Evolutionary conservation across 2,797 vertebrate species (phyloP).

Genomic region (Balearica regulorum): DNA sequence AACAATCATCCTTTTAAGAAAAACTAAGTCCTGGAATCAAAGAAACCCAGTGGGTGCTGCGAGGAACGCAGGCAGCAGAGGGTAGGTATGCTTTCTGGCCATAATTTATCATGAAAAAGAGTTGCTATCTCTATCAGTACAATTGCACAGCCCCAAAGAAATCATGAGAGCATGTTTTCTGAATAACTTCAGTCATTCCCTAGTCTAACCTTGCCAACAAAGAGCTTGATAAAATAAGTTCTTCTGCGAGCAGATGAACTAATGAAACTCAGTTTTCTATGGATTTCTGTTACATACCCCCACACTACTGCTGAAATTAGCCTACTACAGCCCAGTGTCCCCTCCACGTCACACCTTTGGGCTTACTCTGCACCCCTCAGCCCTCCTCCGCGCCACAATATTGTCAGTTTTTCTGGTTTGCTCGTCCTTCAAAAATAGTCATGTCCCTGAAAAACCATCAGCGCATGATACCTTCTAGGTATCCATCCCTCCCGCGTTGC

Average conservation of each 20-base stretch:
- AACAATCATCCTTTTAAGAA: conserved; percentile 4
- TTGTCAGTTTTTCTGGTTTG: not conserved
- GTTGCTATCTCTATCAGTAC: not conserved
- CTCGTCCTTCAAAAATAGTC: not conserved
- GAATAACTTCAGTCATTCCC: not conserved
- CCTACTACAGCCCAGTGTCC: not conserved
- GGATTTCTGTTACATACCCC: not conserved
- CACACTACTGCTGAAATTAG: not conserved
- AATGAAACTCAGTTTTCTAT: not conserved
- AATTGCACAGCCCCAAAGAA: not conserved
- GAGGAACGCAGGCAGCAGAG: not conserved
- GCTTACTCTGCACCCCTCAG: not conserved
- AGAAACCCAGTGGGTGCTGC: not conserved
- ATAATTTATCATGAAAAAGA: not conserved
- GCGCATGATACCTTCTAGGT: not conserved
- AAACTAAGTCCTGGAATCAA: not conserved
- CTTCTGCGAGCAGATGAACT: not conserved
- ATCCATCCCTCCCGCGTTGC: not conserved
- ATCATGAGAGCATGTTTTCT: not conserved
- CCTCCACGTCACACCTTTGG: not conserved
- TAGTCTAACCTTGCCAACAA: not conserved
- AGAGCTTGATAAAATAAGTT: not conserved
- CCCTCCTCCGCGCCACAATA: not conserved
- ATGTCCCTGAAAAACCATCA: not conserved
- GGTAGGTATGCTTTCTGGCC: not conserved